Conservation (phyloP, 2,797 vertebrate genomes). For the Halcyon badia region DNA sequence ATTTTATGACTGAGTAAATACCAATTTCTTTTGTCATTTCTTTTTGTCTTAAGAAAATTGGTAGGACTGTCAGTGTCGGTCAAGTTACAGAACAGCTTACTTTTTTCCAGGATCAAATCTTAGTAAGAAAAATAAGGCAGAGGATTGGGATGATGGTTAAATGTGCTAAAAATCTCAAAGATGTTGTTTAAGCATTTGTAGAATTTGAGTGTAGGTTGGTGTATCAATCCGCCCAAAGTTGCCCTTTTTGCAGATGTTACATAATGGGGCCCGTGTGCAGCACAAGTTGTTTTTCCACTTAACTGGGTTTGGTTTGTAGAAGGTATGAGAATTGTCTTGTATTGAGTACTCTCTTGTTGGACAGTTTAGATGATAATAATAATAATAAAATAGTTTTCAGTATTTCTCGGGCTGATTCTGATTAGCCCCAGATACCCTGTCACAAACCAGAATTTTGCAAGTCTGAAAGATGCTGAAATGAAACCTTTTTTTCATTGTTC, state of each 20-base stretch:
- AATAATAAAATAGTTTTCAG: neutral
- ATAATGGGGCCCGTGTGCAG: neutral
- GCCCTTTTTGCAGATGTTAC: neutral
- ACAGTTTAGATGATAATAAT: neutral
- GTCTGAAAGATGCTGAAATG: neutral
- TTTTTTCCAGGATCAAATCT: neutral
- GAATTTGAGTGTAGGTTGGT: neutral
- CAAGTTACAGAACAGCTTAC: neutral
- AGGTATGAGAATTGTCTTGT: neutral
- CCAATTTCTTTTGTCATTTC: neutral
- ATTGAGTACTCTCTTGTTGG: neutral
- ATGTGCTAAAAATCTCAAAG: neutral
- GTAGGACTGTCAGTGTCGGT: neutral
- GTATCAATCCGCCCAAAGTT: neutral
- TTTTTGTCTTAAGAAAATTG: neutral
- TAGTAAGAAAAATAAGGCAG: neutral
- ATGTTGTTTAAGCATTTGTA: neutral
- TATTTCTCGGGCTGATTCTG: neutral
- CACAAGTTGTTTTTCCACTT: neutral
- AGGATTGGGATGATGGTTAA: neutral
- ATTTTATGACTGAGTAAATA: neutral
- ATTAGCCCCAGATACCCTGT: neutral
- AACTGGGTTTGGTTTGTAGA: neutral
- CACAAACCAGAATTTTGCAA: neutral
- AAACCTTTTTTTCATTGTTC: neutral